Conservation (phyloP, 2,797 vertebrate genomes). For the Oreochromis mossambicus region DNA sequence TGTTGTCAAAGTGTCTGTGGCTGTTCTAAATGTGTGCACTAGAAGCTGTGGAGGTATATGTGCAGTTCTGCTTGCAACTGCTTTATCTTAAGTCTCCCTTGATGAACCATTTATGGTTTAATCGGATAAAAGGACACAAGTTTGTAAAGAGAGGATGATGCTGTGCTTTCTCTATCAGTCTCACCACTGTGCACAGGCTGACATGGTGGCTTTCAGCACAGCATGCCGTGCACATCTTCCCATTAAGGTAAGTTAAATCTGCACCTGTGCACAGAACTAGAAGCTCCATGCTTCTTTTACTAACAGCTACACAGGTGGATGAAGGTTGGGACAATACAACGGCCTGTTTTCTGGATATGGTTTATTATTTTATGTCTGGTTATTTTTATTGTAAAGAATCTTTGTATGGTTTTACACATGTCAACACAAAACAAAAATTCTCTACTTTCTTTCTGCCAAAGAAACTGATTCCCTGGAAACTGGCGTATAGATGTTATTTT, state of each 20-base stretch:
- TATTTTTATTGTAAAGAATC: not conserved
- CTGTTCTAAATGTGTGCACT: not conserved
- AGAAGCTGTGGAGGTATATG: not conserved
- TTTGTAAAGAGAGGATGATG: not conserved
- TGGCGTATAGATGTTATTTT: not conserved
- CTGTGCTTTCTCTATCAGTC: not conserved
- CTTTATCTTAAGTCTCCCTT: not conserved
- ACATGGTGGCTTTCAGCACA: not conserved
- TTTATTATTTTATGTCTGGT: not conserved
- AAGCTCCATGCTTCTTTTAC: not conserved
- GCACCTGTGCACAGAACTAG: not conserved
- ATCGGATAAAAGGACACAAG: not conserved
- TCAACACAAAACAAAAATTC: not conserved
- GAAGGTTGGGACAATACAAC: not conserved
- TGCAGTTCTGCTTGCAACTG: not conserved
- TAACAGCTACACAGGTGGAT: not conserved
- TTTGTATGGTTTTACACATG: not conserved
- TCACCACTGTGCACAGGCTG: not conserved
- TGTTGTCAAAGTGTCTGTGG: not conserved
- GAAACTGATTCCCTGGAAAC: not conserved
- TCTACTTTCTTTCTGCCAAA: not conserved
- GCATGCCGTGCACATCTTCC: not conserved
- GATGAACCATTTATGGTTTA: not conserved
- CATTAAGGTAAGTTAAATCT: not conserved
- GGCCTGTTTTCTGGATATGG: not conserved